Evolutionary conservation across 1,140 invertebrate genomes (phyloP).

Genomic region (Hycleus cichorii): DNA sequence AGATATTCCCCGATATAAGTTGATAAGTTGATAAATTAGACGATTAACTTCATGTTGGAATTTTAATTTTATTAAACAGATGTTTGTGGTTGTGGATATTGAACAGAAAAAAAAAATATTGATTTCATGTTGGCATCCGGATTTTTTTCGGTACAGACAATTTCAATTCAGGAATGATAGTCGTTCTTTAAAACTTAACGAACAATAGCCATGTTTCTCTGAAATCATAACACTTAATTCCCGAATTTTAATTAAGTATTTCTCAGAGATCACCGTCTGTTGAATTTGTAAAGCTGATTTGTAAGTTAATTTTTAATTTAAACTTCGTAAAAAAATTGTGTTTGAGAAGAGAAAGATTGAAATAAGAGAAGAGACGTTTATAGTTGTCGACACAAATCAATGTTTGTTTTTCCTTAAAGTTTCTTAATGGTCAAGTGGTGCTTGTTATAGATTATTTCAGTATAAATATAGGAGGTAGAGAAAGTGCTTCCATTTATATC

Average conservation of each 20-base stretch:
- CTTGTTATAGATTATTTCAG: conserved; percentile 3
- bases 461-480: conserved; percentile 25
- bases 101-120: conserved; percentile 11
- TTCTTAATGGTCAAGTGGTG: conserved; percentile 26
- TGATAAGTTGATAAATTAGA: no score
- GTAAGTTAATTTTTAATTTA: not conserved
- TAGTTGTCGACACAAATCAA: conserved; percentile 9
- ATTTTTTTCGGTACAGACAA: conserved; percentile 10
- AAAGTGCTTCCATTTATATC: conserved; percentile 33
- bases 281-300: not conserved
- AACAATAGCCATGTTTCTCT: conserved; percentile 14
- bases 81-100: not conserved
- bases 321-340: not conserved
- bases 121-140: conserved; percentile 29
- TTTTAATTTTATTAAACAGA: no score
- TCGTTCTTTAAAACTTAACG: not conserved
- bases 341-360: not conserved
- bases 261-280: conserved; percentile 20
- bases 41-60: no score
- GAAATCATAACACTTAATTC: conserved; percentile 34
- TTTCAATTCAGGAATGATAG: no score
- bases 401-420: conserved; percentile 12
- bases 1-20: no score
- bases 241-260: conserved; percentile 32
- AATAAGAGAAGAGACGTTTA: not conserved